Conservation (phyloP, 2,888 invertebrate genomes). For the Iselma pallidipennis region DNA sequence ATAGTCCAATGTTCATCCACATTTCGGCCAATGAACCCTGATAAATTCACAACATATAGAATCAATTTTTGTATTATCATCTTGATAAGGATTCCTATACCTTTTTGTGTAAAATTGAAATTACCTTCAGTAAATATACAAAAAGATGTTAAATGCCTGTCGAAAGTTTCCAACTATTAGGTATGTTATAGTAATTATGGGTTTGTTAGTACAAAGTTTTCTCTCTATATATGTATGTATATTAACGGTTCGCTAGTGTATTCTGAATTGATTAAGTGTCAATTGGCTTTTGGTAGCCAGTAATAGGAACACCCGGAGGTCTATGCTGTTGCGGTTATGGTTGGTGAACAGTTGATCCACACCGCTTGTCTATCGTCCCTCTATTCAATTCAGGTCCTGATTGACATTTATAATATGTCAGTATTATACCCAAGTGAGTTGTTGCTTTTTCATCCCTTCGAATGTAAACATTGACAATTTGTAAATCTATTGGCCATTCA, state of each 20-base stretch:
- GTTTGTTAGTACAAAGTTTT: background rate
- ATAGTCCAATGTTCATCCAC: background rate
- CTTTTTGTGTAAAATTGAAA: background rate
- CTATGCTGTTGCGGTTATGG: conserved; percentile 12
- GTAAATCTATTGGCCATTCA: background rate
- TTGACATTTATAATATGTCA: background rate
- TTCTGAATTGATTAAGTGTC: conserved; percentile 23
- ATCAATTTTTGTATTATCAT: background rate
- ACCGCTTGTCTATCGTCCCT: background rate
- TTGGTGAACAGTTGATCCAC: background rate
- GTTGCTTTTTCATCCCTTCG: background rate
- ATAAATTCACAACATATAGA: background rate
- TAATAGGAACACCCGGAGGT: conserved; percentile 17
- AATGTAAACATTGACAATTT: background rate
- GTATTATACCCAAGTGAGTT: background rate
- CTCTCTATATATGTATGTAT: background rate
- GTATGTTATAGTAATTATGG: too few relatives aligned
- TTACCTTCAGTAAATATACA: background rate
- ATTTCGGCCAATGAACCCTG: background rate
- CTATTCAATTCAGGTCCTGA: background rate
- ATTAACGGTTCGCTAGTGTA: conserved; percentile 13
- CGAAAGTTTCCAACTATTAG: background rate
- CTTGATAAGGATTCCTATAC: too few relatives aligned
- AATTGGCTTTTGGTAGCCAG: conserved; percentile 15
- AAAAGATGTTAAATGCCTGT: background rate